phyloP scores from a whole-genome alignment of 1,140 invertebrate genomes.

The Drosophila melanogaster region DNA sequence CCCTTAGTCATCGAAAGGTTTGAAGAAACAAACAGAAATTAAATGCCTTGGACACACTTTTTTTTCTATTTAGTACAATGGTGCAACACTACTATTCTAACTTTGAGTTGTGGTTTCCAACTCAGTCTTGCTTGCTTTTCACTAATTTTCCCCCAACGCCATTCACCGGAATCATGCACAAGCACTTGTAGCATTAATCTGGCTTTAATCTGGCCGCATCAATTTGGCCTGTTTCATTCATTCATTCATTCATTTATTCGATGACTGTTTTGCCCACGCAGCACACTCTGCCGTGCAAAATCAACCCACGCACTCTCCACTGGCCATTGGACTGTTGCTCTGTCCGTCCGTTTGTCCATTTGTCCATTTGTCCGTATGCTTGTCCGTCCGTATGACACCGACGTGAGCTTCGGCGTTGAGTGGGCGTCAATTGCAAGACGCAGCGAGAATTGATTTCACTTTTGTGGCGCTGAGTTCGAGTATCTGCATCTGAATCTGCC shows the following conservation, averaged over 20 bases:
- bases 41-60: neutral
- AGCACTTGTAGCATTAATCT: slow-evolving; percentile 9
- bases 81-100: too few species aligned
- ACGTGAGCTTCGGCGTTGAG: slow-evolving; percentile 14
- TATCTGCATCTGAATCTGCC: slow-evolving; percentile 18
- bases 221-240: slow-evolving; percentile 11
- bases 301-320: slow-evolving; percentile 27
- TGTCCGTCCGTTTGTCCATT: neutral
- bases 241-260: slow-evolving; percentile 28
- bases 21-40: slow-evolving; percentile 9
- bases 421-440: slow-evolving; percentile 69
- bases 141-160: neutral
- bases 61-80: too few species aligned
- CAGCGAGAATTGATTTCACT: slow-evolving; percentile 73
- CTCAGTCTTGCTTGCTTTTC: neutral
- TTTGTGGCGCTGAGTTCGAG: slow-evolving; percentile 47
- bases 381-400: slow-evolving; percentile 11
- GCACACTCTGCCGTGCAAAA: slow-evolving; percentile 32
- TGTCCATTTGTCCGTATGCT: neutral
- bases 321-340: slow-evolving; percentile 9
- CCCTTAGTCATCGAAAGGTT: neutral
- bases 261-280: slow-evolving; percentile 38
- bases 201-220: slow-evolving; percentile 9
- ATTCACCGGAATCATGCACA: neutral
- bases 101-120: neutral